Percentiles rank a stretch among this genome's conserved stretches.
phyloP scores from a whole-genome alignment of 2,888 invertebrate genomes.

The Seira musarum region DNA sequence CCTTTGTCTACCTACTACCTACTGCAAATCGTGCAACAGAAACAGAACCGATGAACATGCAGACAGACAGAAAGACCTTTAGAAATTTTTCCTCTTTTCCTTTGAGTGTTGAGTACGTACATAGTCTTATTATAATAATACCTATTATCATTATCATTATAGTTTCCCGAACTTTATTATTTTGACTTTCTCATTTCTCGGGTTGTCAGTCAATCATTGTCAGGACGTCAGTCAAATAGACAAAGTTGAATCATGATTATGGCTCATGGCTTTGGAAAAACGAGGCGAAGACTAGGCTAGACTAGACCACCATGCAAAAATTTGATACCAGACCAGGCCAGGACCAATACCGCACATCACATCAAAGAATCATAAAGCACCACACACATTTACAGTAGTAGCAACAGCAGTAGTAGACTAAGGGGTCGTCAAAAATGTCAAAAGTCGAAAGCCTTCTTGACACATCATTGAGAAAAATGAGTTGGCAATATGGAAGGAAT shows the following conservation, averaged over 20 bases:
- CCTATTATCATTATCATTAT: slow-evolving; percentile 10
- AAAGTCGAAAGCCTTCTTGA: slow-evolving; percentile 57
- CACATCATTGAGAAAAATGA: slow-evolving; percentile 48
- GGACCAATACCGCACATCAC: too few species aligned
- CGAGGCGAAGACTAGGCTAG: not conserved
- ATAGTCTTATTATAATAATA: not conserved
- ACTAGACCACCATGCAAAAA: not conserved
- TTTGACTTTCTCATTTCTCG: slow-evolving; percentile 15
- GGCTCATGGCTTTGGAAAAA: too few species aligned
- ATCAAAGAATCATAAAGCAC: too few species aligned
- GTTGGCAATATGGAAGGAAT: too few species aligned
- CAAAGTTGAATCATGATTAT: too few species aligned
- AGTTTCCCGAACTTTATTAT: slow-evolving; percentile 24
- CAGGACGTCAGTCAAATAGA: too few species aligned
- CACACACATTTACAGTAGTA: too few species aligned
- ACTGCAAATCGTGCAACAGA: slow-evolving; percentile 17
- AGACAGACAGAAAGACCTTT: too few species aligned
- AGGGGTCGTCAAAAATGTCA: slow-evolving; percentile 58
- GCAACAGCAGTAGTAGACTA: slow-evolving; percentile 22
- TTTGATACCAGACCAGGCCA: too few species aligned
- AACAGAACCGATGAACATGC: too few species aligned
- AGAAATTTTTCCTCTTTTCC: too few species aligned
- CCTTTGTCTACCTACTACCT: slow-evolving; percentile 22
- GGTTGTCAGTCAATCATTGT: slow-evolving; percentile 60
- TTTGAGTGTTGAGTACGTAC: not conserved